A percentile compares a stretch with the other conserved stretches of the same genome.
Evolutionary conservation across 2,888 invertebrate genomes (phyloP).

Genomic region (Nesidiocoris tenuis): DNA sequence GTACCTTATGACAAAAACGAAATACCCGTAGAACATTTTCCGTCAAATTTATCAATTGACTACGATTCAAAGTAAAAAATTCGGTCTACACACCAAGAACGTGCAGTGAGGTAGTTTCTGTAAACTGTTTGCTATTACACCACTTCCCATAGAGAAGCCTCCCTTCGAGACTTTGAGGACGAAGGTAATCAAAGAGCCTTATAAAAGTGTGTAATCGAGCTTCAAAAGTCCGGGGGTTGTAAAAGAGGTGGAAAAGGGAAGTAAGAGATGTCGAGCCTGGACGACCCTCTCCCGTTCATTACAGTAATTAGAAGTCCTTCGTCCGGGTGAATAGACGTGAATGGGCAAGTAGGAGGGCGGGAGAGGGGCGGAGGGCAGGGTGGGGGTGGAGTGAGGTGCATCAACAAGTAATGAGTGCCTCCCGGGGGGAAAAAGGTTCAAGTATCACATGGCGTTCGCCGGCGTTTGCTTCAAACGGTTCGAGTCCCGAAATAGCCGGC

Average conservation of each 20-base stretch:
- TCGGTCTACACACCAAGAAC: too few relatives aligned
- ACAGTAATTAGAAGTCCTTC: conserved; percentile 24
- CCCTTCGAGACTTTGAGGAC: not conserved
- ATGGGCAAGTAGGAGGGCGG: too few relatives aligned
- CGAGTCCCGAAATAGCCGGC: too few relatives aligned
- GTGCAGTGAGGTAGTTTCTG: not conserved
- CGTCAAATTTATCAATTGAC: too few relatives aligned
- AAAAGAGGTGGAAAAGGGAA: not conserved
- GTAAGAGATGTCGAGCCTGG: not conserved
- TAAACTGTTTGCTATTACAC: not conserved
- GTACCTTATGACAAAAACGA: too few relatives aligned
- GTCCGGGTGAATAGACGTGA: conserved; percentile 24
- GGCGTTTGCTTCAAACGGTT: too few relatives aligned
- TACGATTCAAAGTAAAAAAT: too few relatives aligned
- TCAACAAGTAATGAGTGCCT: conserved; percentile 22
- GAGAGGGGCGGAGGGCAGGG: too few relatives aligned
- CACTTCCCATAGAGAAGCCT: not conserved
- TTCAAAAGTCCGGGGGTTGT: not conserved
- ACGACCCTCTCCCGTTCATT: not conserved
- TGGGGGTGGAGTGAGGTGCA: too few relatives aligned
- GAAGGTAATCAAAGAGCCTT: conserved; percentile 7
- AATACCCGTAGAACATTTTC: too few relatives aligned
- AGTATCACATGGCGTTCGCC: not conserved
- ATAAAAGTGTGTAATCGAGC: conserved; percentile 14
- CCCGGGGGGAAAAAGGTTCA: not conserved